Base-by-base conservation (phyloP, 2,797 vertebrate genomes). In the Manis javanica region DNA sequence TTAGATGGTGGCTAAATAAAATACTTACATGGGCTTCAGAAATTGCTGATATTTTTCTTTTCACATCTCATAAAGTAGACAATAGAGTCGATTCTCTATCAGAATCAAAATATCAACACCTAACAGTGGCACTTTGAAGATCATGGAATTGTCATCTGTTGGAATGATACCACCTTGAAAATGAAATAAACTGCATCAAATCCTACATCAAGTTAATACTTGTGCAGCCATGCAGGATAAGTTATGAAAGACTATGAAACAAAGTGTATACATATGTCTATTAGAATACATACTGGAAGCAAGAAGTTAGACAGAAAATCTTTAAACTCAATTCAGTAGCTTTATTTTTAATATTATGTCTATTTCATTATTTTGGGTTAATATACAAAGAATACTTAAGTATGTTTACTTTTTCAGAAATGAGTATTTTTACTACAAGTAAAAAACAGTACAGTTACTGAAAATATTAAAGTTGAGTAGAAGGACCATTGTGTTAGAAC, bases 1-100 rank as follows among this genome's bases (percentile, higher is more conserved):
- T 24, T 87, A 95, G 63, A 89, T 88, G 90, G 82, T 88, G 59
- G n/a, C 63, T 94, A 87, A 95, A 89, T 88, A 49, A 94, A 91
- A 89, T 37, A 77, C 26, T 90, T 89, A 83, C 6, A 78, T 31
- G 74, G 19, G 46, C 34, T 96, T 93, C 64, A 24, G 57, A 96
- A 79, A 91, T 86, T 83, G 63, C 39, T 72, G 72, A 69, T 49
- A n/a, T 87, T 66, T 86, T 78, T 81, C 15, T 77, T 78, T 16
- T 21, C 39, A 78, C 37, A 31, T 91, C 37, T 94, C 49, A 59
- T 96, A 89, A 93, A 79, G 26, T 75, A 92, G 18, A 86, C 1
- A 0, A 26, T 49, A 97, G 68, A 88, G 14, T 18, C 88, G 10
- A 79, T 95, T 93, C 78, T 18, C 7, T 51, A 83, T 71, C 75